Base-by-base conservation (phyloP, 2,113 vertebrate genomes). In the Cyprinus carpio region DNA sequence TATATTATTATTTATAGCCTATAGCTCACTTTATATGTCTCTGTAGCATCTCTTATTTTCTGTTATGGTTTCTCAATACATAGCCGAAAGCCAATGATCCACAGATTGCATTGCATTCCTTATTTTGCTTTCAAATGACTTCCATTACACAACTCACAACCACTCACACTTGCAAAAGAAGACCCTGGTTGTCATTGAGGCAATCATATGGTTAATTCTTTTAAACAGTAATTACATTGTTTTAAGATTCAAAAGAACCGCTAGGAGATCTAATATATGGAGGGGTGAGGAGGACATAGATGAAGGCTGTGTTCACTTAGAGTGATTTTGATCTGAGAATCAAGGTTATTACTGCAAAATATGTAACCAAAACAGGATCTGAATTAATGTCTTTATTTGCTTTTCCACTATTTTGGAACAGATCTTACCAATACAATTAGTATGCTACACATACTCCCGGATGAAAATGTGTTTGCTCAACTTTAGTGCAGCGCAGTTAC, bases 61-160 rank as follows among this genome's bases (percentile, higher is more conserved):
- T 64, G 74, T 49, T 31, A 58, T 49, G 25, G 25, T 88, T 88
- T 88, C 87, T 83, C 75, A 88, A 84, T 46, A 1, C 43, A 20
- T 20, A 75, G 76, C 60, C 58, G 51, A 23, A 46, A 65, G 62
- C 49, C 34, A 85, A 34, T 82, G 37, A 87, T 75, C 72, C 51
- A 60, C 62, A 81, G 58, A 65, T 78, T 67, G 74, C 40, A 54
- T 11, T 23, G 58, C 6, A 76, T 82, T 58, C 69, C 16, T 69
- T 69, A 71, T 69, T 78, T 58, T 75, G 23, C 77, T 58, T 78
- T 23, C 54, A 64, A n/a, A n/a, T 11, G 20, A 64, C 56, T 25
- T 64, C 64, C 64, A 46, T 85, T 87, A 72, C 86, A 82, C 56
- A 87, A 87, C 74, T 56, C 56, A 6, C 20, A 31, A 23, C 31